phyloP scores from a whole-genome alignment of 2,888 invertebrate species.

The Dryococelus australis region DNA sequence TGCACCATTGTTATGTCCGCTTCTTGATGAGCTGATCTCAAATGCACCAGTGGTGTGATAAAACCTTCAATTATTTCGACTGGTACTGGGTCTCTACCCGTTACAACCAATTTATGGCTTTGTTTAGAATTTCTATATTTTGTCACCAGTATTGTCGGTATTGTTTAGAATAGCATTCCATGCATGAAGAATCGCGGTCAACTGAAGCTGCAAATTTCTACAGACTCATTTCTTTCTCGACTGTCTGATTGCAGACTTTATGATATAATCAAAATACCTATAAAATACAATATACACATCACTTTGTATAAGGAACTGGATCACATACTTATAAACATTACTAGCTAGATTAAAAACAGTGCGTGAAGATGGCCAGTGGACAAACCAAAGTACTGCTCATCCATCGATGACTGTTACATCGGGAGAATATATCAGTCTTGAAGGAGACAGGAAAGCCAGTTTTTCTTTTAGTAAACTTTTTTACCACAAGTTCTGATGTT shows the following conservation, averaged over 20 bases:
- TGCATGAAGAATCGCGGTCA: not conserved
- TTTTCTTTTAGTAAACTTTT: not conserved
- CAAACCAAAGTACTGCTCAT: not conserved
- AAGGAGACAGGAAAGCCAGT: not conserved
- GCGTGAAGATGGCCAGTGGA: not conserved
- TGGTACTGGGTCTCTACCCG: not conserved
- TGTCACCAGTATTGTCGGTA: not conserved
- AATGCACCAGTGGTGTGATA: not conserved
- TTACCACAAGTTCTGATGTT: not conserved
- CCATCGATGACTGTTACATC: conserved; percentile 11
- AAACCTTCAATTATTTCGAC: not conserved
- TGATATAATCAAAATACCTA: not conserved
- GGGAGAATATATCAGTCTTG: too few relatives aligned
- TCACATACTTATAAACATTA: conserved; percentile 4
- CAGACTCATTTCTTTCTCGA: not conserved
- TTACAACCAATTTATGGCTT: conserved; percentile 7
- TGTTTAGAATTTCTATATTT: too few relatives aligned
- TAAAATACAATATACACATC: not conserved
- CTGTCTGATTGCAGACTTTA: conserved; percentile 1
- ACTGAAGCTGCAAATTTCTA: not conserved
- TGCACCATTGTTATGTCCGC: not conserved
- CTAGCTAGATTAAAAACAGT: not conserved
- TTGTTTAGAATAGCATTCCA: not conserved
- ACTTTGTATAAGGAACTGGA: too few relatives aligned
- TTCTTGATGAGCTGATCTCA: not conserved